Evolutionary conservation across 2,888 invertebrate species (phyloP).

Genomic region (Sarcophaga rosellei): DNA sequence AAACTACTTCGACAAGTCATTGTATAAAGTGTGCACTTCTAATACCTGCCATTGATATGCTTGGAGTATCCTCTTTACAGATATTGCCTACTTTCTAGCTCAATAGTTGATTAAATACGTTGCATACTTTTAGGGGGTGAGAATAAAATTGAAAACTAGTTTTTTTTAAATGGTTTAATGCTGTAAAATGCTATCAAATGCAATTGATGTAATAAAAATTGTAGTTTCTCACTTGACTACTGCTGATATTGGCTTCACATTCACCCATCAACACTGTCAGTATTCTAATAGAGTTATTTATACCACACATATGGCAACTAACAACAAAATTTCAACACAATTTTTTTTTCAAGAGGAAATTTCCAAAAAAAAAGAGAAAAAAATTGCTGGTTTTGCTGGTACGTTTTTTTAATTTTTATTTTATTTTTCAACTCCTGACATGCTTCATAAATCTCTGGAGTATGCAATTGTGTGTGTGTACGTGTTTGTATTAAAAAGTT

Average conservation of each 20-base stretch:
- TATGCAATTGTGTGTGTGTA: neutral
- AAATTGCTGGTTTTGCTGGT: conserved; percentile 3
- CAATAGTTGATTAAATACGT: conserved; percentile 42
- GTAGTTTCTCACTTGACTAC: conserved; percentile 7
- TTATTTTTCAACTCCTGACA: conserved; percentile 8
- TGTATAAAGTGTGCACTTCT: neutral
- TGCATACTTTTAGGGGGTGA: neutral
- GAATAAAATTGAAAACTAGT: neutral
- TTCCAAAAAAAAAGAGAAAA: conserved; percentile 12
- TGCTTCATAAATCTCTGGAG: conserved; percentile 62
- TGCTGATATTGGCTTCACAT: conserved; percentile 48
- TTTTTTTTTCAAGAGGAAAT: conserved; percentile 37
- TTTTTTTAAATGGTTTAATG: conserved; percentile 32
- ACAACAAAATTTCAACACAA: conserved; percentile 32
- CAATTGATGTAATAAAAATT: conserved; percentile 50
- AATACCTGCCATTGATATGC: neutral
- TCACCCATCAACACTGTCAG: conserved; percentile 59
- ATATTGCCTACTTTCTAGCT: conserved; percentile 36
- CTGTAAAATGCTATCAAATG: conserved; percentile 41
- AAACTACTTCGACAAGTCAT: neutral
- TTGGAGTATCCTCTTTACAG: neutral
- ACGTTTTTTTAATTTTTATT: neutral
- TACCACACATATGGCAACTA: conserved; percentile 52
- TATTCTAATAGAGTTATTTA: conserved; percentile 63
- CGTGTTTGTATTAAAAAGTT: conserved; percentile 23